phyloP scores from a whole-genome alignment of 2,113 vertebrate genomes.

The Mormyrus lacerda region DNA sequence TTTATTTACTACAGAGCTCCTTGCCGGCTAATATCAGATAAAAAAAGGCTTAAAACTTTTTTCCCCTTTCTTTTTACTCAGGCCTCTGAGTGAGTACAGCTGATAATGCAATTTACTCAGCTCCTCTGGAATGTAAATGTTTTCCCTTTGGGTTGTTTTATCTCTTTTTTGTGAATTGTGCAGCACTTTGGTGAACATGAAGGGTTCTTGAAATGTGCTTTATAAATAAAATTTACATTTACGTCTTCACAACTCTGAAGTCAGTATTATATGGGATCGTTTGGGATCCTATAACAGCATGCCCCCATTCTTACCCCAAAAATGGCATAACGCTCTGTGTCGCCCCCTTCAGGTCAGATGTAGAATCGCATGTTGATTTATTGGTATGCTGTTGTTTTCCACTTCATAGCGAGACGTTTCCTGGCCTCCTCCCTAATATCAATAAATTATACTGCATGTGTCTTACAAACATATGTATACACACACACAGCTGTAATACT shows the following conservation, averaged over 20 bases:
- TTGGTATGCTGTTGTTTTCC: neutral
- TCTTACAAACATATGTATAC: neutral
- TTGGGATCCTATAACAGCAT: neutral
- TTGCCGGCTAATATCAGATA: too few species aligned
- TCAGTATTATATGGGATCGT: neutral
- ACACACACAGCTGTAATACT: neutral
- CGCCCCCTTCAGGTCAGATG: neutral
- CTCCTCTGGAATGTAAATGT: too few species aligned
- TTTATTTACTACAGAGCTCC: neutral
- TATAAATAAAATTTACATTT: too few species aligned
- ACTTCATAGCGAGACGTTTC: neutral
- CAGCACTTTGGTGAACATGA: too few species aligned
- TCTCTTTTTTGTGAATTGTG: too few species aligned
- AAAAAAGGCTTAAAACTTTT: too few species aligned
- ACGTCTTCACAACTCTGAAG: neutral
- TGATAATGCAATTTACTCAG: too few species aligned
- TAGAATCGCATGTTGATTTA: neutral
- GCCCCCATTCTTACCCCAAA: too few species aligned
- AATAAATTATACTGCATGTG: neutral
- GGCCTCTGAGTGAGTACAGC: too few species aligned
- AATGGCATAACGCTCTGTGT: neutral
- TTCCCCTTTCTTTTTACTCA: too few species aligned
- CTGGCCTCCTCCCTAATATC: neutral
- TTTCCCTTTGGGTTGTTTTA: too few species aligned
- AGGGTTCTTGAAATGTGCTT: too few species aligned